These are phyloP conservation scores for Struthio camelus DNA, from an alignment of 2,113 vertebrate genomes.

Conservation along the genomic window DNA sequence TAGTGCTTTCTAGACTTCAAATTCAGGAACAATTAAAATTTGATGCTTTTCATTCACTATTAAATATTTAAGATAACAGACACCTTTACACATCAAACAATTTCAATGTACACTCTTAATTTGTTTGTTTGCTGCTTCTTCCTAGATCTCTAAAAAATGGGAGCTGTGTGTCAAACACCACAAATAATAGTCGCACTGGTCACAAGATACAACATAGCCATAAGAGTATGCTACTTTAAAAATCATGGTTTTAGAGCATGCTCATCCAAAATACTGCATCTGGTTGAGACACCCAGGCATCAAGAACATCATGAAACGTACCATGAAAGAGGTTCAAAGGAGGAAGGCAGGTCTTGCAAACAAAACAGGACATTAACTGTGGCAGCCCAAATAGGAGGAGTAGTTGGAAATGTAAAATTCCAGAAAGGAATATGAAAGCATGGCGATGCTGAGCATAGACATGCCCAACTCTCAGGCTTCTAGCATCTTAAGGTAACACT, in stretches of 20 bases:
- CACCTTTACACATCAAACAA: background rate
- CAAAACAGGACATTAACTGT: background rate
- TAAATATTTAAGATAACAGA: background rate
- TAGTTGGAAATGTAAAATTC: background rate
- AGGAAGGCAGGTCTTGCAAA: background rate
- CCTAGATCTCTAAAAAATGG: no score
- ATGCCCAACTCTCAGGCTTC: background rate
- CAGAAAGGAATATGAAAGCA: background rate
- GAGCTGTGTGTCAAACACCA: no score
- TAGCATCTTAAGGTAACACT: background rate
- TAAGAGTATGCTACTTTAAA: background rate
- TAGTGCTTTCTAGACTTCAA: background rate
- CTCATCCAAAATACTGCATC: background rate
- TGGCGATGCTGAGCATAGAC: fast-evolving
- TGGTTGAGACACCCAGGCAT: background rate
- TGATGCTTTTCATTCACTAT: background rate
- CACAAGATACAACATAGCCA: background rate
- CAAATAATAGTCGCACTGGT: background rate
- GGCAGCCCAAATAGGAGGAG: background rate
- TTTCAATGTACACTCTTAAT: background rate
- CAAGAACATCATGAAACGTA: background rate
- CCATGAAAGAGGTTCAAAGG: background rate
- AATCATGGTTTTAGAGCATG: background rate
- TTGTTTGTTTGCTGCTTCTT: background rate
- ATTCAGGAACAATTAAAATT: background rate